These are phyloP conservation scores for Hormaphis cornu DNA, from an alignment of 1,140 invertebrate genomes.

Conservation along the genomic window DNA sequence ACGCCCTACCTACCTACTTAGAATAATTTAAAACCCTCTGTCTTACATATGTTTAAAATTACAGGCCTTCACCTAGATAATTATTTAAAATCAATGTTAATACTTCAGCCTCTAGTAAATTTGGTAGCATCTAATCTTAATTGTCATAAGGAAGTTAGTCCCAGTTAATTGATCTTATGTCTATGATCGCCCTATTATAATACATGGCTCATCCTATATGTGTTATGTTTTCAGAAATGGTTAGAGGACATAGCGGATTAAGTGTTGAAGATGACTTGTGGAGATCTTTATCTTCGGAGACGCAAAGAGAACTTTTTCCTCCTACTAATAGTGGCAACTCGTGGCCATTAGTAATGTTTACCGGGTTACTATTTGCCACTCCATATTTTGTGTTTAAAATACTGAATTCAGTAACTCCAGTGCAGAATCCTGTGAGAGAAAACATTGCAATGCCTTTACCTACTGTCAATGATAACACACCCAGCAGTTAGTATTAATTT, in stretches of 20 bases:
- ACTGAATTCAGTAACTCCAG: constrained; percentile 51
- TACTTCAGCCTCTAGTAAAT: no score
- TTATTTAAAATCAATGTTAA: no score
- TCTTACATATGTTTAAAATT: no score
- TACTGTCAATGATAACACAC: neutral
- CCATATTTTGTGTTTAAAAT: constrained; percentile 87
- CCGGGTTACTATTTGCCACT: constrained; percentile 75
- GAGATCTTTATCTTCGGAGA: neutral
- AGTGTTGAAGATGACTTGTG: neutral
- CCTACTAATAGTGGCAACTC: constrained; percentile 52
- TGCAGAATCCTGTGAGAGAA: neutral
- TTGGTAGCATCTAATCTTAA: no score
- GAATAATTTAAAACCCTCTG: no score
- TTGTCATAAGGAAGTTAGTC: no score
- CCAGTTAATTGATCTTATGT: no score
- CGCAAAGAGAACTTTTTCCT: constrained; percentile 39
- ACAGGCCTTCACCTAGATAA: no score
- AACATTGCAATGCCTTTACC: neutral
- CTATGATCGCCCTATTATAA: no score
- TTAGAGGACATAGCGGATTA: neutral
- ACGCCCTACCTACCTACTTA: no score
- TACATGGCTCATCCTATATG: no score
- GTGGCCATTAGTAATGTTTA: constrained; percentile 69
- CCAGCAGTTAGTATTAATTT: neutral
- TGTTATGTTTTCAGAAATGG: neutral